These are phyloP conservation scores for Hipparchia sbordonii DNA, from an alignment of 2,888 invertebrate species.

Conservation along the genomic window DNA sequence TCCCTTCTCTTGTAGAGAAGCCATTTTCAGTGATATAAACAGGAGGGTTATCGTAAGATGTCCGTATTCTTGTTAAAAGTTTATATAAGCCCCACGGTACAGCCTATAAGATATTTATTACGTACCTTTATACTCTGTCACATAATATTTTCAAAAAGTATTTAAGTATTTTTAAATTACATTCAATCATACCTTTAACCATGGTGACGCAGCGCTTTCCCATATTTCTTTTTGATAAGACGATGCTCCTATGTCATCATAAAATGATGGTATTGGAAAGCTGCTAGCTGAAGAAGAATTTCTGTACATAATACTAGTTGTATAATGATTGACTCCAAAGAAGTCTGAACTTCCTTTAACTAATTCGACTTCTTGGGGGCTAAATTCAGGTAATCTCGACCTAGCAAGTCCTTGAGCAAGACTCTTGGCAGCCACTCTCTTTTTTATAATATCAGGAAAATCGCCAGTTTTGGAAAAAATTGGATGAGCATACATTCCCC, in stretches of 20 bases:
- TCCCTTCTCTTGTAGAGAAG: conserved; percentile 44
- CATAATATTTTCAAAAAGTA: background rate
- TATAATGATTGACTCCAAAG: conserved; percentile 88
- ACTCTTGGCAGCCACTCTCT: conserved; percentile 81
- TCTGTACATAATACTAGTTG: conserved; percentile 67
- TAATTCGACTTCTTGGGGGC: conserved; percentile 81
- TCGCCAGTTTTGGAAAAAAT: conserved; percentile 83
- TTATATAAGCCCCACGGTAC: conserved; percentile 81
- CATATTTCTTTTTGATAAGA: conserved; percentile 45
- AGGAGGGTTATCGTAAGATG: conserved; percentile 72
- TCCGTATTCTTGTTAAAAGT: conserved; percentile 70
- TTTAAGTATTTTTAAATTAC: background rate
- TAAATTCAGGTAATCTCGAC: conserved; percentile 84
- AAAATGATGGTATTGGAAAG: conserved; percentile 46
- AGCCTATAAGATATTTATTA: conserved; percentile 45
- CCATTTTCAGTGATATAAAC: conserved; percentile 84
- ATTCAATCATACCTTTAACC: conserved; percentile 41
- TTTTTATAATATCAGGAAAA: conserved; percentile 84
- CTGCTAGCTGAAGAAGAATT: conserved; percentile 48
- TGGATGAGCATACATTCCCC: conserved; percentile 84
- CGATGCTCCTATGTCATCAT: conserved; percentile 44
- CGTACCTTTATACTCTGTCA: background rate
- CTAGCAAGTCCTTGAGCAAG: conserved; percentile 77
- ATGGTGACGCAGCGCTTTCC: conserved; percentile 42
- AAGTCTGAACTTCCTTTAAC: conserved; percentile 85